phyloP scores from a whole-genome alignment of 2,888 invertebrate species.

The Dryobotodes eremita region DNA sequence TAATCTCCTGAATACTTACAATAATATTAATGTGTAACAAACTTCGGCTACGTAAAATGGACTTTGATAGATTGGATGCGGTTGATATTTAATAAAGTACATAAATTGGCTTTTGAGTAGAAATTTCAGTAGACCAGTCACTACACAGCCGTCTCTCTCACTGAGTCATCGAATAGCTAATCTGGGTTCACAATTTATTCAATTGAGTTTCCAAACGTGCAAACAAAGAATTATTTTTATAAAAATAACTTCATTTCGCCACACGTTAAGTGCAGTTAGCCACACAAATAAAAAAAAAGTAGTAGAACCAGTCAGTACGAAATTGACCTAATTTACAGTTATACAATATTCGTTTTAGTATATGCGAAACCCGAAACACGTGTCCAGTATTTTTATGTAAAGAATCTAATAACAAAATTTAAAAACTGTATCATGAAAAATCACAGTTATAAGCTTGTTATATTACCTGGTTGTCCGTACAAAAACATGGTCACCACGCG shows the following conservation, averaged over 20 bases:
- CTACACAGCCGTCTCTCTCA: too few species aligned
- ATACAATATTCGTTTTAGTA: too few species aligned
- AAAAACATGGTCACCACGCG: too few species aligned
- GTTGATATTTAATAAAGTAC: constrained; percentile 34
- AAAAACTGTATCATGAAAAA: too few species aligned
- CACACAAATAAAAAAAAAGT: background rate
- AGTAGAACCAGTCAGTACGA: background rate
- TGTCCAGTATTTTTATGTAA: too few species aligned
- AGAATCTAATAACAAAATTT: too few species aligned
- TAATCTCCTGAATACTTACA: constrained; percentile 37
- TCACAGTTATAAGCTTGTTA: too few species aligned
- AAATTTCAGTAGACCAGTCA: background rate
- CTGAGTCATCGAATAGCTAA: background rate
- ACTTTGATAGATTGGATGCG: constrained; percentile 52
- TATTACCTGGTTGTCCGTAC: too few species aligned
- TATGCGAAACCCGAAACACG: too few species aligned
- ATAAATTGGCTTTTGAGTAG: background rate
- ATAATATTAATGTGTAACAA: constrained; percentile 29
- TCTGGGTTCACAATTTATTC: background rate
- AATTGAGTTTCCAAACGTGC: background rate
- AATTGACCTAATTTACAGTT: background rate
- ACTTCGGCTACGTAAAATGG: constrained; percentile 54
- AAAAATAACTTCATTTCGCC: background rate
- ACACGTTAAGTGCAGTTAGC: background rate
- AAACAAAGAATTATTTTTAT: background rate